These are phyloP conservation scores for Coregonus suidteri DNA, from an alignment of 2,797 vertebrate species.

Conservation along the genomic window DNA sequence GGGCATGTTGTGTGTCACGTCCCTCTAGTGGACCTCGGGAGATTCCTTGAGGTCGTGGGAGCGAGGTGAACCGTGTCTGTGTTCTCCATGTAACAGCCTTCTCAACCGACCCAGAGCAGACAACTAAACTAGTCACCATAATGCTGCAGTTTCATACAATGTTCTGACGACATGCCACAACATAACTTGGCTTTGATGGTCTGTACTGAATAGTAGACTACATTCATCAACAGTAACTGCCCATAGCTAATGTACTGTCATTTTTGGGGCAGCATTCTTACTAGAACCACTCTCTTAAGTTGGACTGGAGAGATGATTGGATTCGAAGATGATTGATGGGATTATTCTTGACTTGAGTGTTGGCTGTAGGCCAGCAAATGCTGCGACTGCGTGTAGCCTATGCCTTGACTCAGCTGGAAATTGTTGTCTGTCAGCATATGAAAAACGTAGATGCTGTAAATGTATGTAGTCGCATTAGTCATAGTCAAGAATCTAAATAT, in stretches of 20 bases:
- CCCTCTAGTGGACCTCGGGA: not conserved
- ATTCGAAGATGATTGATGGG: not conserved
- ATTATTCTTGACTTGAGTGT: too few relatives aligned
- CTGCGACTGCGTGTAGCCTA: not conserved
- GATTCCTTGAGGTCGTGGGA: not conserved
- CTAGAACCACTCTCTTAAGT: not conserved
- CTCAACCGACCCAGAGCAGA: slow-evolving; percentile 32
- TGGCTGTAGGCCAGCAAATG: too few relatives aligned
- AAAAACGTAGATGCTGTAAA: not conserved
- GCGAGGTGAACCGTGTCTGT: not conserved
- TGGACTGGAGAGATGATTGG: not conserved
- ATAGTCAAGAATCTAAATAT: not conserved
- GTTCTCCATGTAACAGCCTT: not conserved
- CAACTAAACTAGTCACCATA: slow-evolving; percentile 39
- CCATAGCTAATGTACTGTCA: too few relatives aligned
- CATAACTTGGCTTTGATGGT: slow-evolving; percentile 1
- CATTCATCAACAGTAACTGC: too few relatives aligned
- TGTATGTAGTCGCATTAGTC: not conserved
- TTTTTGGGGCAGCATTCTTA: not conserved
- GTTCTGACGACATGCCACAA: slow-evolving; percentile 36
- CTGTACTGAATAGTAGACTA: not conserved
- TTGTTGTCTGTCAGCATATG: not conserved
- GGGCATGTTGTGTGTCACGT: not conserved
- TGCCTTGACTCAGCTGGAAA: not conserved
- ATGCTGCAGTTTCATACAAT: slow-evolving; percentile 38